phyloP scores from a whole-genome alignment of 2,888 invertebrate species.

The Melikaiella ostensackeni region DNA sequence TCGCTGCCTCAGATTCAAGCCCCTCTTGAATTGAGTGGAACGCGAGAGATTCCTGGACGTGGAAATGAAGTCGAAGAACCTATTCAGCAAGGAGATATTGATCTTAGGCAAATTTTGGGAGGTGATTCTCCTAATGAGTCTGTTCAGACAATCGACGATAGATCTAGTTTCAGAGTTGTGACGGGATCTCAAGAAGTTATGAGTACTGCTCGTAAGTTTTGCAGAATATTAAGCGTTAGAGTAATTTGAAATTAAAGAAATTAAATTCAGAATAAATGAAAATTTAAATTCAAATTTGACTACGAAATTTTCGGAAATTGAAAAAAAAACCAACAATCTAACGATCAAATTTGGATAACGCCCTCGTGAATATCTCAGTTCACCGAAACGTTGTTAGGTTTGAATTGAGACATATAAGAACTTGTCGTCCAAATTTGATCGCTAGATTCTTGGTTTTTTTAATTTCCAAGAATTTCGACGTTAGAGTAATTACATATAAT shows the following conservation, averaged over 20 bases:
- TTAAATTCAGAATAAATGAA: no score
- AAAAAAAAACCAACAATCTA: no score
- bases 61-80: conserved; percentile 67
- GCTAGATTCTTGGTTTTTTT: no score
- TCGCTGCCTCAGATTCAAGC: conserved; percentile 57
- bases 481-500: no score
- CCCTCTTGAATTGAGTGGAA: conserved; percentile 64
- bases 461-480: no score
- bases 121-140: conserved; percentile 71
- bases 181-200: conserved; percentile 72
- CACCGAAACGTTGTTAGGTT: no score
- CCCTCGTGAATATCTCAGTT: no score
- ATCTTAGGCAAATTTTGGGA: conserved; percentile 70
- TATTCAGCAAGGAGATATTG: conserved; percentile 62
- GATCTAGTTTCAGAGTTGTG: conserved; percentile 67
- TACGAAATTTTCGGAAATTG: no score
- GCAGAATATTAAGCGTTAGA: not conserved
- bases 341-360: no score
- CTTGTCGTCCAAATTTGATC: no score
- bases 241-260: not conserved
- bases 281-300: no score
- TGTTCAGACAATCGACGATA: conserved; percentile 63
- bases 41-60: conserved; percentile 70
- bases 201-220: conserved; percentile 60
- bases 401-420: no score